Evolutionary conservation across 2,888 invertebrate genomes (phyloP).

Genomic region (Drosophila mimica): DNA sequence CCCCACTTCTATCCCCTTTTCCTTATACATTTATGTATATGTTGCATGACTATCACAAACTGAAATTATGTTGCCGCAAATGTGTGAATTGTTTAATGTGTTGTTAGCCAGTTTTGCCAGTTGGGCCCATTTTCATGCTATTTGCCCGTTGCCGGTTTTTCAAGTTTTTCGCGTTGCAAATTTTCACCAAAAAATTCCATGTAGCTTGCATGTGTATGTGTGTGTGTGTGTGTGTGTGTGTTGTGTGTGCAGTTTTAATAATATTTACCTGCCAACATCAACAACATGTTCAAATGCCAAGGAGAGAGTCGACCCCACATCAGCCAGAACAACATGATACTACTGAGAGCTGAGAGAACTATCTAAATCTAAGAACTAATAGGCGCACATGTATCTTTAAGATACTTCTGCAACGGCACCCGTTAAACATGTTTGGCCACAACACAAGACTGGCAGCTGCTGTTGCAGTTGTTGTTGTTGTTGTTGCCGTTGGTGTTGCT

Average conservation of each 20-base stretch:
- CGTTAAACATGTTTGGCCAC: conserved; percentile 68
- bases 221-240: conserved; percentile 18
- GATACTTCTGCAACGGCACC: conserved; percentile 26
- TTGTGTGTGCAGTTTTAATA: conserved; percentile 42
- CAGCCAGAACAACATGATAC: conserved; percentile 7
- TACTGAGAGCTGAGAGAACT: conserved; percentile 4
- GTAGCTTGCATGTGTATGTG: conserved; percentile 40
- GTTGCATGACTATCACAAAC: conserved; percentile 42
- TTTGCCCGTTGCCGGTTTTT: conserved; percentile 68
- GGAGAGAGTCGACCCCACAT: conserved; percentile 27
- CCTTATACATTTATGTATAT: not conserved
- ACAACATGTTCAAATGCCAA: conserved; percentile 29
- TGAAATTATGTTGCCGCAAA: conserved; percentile 73
- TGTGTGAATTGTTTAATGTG: conserved; percentile 78
- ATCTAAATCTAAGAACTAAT: conserved; percentile 40
- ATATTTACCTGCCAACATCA: conserved; percentile 65
- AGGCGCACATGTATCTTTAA: conserved; percentile 42
- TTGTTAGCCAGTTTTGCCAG: conserved; percentile 66
- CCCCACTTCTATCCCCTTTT: not conserved
- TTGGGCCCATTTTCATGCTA: conserved; percentile 45
- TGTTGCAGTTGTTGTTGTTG: conserved; percentile 24
- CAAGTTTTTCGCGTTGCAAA: conserved; percentile 74
- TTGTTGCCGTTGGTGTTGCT: conserved; percentile 35
- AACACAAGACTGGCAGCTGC: conserved; percentile 70
- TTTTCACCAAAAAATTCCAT: conserved; percentile 73